A percentile compares a stretch with the other conserved stretches of the same genome.
Evolutionary conservation across 2,113 vertebrate genomes (phyloP).

Genomic region (Marcusenius ussheri): DNA sequence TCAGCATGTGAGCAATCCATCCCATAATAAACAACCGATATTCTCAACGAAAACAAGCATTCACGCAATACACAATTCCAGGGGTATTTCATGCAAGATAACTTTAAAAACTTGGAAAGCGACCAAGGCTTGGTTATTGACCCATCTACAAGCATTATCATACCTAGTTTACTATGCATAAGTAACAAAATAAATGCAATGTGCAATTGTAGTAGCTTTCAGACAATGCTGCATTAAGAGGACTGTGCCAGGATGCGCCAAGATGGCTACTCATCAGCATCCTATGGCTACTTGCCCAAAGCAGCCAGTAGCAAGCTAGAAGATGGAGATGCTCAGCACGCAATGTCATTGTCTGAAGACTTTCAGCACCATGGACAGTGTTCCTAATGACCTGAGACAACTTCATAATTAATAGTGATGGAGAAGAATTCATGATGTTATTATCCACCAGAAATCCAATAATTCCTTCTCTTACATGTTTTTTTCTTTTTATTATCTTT

Average conservation of each 20-base stretch:
- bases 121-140: not conserved
- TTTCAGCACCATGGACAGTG: constrained; percentile 24
- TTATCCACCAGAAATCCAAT: not conserved
- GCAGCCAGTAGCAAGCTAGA: constrained; percentile 2
- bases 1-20: constrained; percentile 1
- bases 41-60: constrained; percentile 16
- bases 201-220: not conserved
- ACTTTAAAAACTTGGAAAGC: not conserved
- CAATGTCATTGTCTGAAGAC: constrained; percentile 8
- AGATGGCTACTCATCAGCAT: not conserved
- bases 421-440: not conserved
- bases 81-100: not conserved
- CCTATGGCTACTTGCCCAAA: not conserved
- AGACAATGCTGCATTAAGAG: constrained; percentile 3
- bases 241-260: not conserved
- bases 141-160: not conserved
- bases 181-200: not conserved
- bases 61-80: not conserved
- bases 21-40: not conserved
- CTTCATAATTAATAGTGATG: not conserved
- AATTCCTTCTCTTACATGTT: not conserved
- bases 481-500: not conserved
- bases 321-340: constrained; percentile 1
- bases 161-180: not conserved
- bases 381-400: not conserved